phyloP scores from a whole-genome alignment of 1,140 invertebrate species.

The Aricia agestis region DNA sequence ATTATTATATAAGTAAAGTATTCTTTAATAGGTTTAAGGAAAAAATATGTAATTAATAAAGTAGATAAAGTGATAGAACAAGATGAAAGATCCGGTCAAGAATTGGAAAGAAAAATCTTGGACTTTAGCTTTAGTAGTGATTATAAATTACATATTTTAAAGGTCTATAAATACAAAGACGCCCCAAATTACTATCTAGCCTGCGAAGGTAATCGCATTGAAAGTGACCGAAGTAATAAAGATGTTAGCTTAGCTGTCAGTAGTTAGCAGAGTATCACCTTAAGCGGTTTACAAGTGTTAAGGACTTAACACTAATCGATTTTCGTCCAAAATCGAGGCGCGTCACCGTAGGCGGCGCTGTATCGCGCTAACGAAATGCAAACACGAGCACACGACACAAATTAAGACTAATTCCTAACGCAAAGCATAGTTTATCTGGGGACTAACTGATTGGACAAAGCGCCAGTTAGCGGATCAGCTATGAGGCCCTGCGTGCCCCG shows the following conservation, averaged over 20 bases:
- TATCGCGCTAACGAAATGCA: conserved; percentile 69
- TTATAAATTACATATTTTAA: too few species aligned
- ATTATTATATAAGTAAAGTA: too few species aligned
- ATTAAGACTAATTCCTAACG: conserved; percentile 71
- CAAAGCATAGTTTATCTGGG: conserved; percentile 65
- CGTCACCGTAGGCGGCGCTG: conserved; percentile 24
- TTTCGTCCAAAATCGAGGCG: conserved; percentile 13
- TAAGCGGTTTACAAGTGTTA: too few species aligned
- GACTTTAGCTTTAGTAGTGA: too few species aligned
- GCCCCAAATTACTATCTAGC: too few species aligned
- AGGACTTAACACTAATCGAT: conserved; percentile 4
- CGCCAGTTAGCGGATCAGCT: conserved; percentile 48
- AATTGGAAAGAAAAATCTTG: too few species aligned
- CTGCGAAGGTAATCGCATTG: background rate
- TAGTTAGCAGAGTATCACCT: background rate
- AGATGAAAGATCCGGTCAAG: too few species aligned
- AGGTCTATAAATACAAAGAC: too few species aligned
- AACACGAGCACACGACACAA: conserved; percentile 66
- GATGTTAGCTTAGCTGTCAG: too few species aligned
- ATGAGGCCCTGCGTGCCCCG: conserved; percentile 8
- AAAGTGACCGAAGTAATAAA: background rate
- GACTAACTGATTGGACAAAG: conserved; percentile 71
- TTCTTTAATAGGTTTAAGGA: too few species aligned
- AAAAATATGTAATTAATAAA: too few species aligned
- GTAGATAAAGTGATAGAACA: too few species aligned